phyloP scores from a whole-genome alignment of 2,797 vertebrate species.

The Hapalemur alaotrensis region DNA sequence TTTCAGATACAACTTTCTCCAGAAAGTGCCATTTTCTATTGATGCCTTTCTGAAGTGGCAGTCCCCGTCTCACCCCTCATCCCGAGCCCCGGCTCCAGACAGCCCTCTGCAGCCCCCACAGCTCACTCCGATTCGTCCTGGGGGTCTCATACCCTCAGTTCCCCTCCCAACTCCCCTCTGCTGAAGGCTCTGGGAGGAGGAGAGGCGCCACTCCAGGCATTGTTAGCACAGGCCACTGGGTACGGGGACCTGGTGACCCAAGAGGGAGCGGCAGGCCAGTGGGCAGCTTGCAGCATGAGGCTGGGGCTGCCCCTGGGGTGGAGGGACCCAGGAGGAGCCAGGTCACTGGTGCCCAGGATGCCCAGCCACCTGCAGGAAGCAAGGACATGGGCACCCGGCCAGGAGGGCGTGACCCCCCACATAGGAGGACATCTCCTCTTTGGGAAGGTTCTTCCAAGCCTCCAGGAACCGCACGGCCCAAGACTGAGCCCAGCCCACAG shows the following conservation, averaged over 20 bases:
- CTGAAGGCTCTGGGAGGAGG: neutral
- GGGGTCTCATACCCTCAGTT: neutral
- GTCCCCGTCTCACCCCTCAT: rapidly evolving
- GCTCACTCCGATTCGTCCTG: neutral
- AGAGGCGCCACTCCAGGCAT: neutral
- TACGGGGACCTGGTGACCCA: neutral
- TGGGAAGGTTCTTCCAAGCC: neutral
- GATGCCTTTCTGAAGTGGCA: neutral
- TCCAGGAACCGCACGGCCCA: neutral
- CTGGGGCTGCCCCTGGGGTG: neutral
- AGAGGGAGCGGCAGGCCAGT: neutral
- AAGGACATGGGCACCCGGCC: rapidly evolving
- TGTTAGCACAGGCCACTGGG: neutral
- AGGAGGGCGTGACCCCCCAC: neutral
- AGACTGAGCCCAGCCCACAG: neutral
- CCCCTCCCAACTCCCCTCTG: neutral
- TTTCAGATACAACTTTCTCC: neutral
- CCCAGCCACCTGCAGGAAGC: neutral
- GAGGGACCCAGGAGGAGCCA: neutral
- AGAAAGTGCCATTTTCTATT: neutral
- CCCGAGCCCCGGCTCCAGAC: neutral
- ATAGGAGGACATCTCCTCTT: neutral
- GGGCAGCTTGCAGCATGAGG: neutral
- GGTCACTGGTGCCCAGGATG: neutral
- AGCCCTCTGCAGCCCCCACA: neutral